A percentile compares a stretch with the other conserved stretches of the same genome.
Evolutionary conservation across 2,113 vertebrate genomes (phyloP).

Genomic region (Gopherus flavomarginatus): DNA sequence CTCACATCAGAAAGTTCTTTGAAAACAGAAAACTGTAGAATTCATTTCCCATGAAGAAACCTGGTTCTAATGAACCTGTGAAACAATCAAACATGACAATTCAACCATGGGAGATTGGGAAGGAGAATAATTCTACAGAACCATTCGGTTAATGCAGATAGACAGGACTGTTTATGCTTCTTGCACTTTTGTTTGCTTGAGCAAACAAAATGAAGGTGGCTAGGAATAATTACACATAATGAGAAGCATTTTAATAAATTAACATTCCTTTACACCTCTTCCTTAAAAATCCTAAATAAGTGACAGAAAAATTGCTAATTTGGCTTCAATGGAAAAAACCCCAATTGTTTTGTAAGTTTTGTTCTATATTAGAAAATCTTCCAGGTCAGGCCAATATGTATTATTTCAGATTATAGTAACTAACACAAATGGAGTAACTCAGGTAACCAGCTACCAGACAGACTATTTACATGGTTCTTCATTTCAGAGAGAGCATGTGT

Average conservation of each 20-base stretch:
- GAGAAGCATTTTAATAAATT: background rate
- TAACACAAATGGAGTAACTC: background rate
- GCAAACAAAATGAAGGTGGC: background rate
- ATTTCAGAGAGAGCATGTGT: conserved; percentile 57
- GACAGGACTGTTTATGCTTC: background rate
- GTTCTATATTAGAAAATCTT: background rate
- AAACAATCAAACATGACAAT: background rate
- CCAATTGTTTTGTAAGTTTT: background rate
- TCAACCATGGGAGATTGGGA: background rate
- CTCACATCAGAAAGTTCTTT: background rate
- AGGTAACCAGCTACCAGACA: conserved; percentile 46
- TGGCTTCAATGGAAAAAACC: background rate
- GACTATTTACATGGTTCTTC: background rate
- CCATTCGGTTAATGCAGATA: background rate
- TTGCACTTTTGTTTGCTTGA: background rate
- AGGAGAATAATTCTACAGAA: background rate
- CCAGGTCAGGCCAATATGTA: fast-evolving
- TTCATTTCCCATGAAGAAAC: background rate
- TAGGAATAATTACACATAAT: background rate
- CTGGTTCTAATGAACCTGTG: conserved; percentile 21
- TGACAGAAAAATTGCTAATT: background rate
- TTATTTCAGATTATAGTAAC: background rate
- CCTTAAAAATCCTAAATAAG: background rate
- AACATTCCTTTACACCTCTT: background rate
- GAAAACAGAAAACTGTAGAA: background rate